Evolutionary conservation across 2,888 invertebrate species (phyloP).

Genomic region (Rhagonycha fulva): DNA sequence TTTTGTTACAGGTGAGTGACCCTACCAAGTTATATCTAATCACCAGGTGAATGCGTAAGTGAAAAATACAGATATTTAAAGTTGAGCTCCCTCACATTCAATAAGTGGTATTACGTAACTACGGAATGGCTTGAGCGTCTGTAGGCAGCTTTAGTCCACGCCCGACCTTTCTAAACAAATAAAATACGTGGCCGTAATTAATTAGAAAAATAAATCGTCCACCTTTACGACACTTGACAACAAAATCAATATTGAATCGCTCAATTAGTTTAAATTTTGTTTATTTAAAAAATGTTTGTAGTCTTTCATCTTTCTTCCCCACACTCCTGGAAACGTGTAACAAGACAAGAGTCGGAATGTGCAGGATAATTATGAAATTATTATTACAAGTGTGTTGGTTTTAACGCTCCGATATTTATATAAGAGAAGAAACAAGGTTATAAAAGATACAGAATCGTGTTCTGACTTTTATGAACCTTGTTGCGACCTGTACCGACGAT

Average conservation of each 20-base stretch:
- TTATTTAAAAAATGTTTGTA: neutral
- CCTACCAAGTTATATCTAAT: too few species aligned
- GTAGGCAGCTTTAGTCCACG: too few species aligned
- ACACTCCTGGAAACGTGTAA: neutral
- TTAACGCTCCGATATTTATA: conserved; percentile 35
- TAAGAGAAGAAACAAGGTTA: conserved; percentile 38
- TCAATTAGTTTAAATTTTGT: conserved; percentile 20
- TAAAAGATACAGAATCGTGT: conserved; percentile 41
- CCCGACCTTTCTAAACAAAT: neutral
- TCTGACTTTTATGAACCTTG: conserved; percentile 43
- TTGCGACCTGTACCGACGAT: conserved; percentile 42
- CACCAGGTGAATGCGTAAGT: too few species aligned
- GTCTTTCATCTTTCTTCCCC: neutral
- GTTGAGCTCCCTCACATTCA: too few species aligned
- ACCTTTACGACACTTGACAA: conserved; percentile 1
- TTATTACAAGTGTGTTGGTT: conserved; percentile 32
- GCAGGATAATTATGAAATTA: conserved; percentile 20
- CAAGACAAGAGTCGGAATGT: neutral
- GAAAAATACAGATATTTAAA: too few species aligned
- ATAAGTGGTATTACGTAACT: too few species aligned
- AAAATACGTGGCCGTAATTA: neutral
- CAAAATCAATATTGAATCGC: conserved; percentile 26
- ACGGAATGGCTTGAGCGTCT: too few species aligned
- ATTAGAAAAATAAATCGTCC: neutral
- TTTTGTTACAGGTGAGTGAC: too few species aligned